Evolutionary conservation across 2,888 invertebrate genomes (phyloP), one percentile per base, ranked within the genome.

Genomic region (Campoletis raptor): DNA sequence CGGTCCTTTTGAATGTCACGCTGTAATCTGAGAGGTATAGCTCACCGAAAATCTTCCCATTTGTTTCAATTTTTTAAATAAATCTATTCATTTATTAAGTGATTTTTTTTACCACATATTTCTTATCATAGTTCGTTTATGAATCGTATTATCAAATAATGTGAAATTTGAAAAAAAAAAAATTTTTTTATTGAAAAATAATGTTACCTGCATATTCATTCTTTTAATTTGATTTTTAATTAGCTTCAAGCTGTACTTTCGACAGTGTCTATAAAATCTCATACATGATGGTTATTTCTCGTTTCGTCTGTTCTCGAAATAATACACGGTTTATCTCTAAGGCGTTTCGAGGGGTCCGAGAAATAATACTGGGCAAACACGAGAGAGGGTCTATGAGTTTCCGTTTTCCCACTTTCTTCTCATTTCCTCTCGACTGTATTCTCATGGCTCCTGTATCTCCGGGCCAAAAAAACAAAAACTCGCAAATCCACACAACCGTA

Each of bases 301-400:
- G 21, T 5, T 54, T 37, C 37, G 37, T 4, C 37, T 52, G 12
- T 37, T 54, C 10, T 40, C 40, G 48, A 48, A 70, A 70, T 70
- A 70, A 30, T 70, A 48, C 18, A 30, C 18, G 45, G 42, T 45
- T 76, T n/a, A 42, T 61, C 45, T n/a, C 42, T 61, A 74, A 57
- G 37, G 40, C 40, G 18, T 64, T 36, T 36, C 30, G 64, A 57
- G n/a, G 24, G 40, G 12, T 69, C 21, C 6, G 24, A 42, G 69
- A 15, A 42, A 45, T 69, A 69, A 69, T 69, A 69, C 69, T 69
- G 69, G 36, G 42, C 24, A 42, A 69, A 69, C 42, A 69, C 42
- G 42, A 42, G 69, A 5, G 67, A 21, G 12, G 37, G 18, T 69
- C 21, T 15, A 24, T 42, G 69, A 69, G 42, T 42, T 69, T 69